A percentile compares a stretch with the other conserved stretches of the same genome.
These are phyloP conservation scores for Brachionichthys hirsutus DNA, from an alignment of 2,113 vertebrate genomes.

Conservation along the genomic window DNA sequence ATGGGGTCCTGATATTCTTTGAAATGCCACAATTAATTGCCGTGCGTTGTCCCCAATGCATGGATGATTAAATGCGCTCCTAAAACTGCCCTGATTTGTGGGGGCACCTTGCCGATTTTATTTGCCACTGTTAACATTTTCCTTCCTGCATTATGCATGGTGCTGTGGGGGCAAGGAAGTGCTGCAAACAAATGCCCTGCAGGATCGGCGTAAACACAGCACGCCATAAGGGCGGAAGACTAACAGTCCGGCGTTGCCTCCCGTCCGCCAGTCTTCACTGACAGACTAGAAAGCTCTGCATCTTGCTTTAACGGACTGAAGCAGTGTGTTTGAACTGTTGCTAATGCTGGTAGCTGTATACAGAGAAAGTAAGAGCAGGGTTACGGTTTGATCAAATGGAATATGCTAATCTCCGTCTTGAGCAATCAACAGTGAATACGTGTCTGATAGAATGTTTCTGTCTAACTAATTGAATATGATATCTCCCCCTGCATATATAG, in stretches of 20 bases:
- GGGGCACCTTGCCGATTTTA: conserved; percentile 84
- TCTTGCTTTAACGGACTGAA: conserved; percentile 24
- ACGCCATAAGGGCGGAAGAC: conserved; percentile 59
- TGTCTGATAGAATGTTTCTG: conserved; percentile 61
- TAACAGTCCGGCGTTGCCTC: conserved; percentile 32
- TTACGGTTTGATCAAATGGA: conserved; percentile 30
- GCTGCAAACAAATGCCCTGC: conserved; percentile 82
- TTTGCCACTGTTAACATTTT: conserved; percentile 86
- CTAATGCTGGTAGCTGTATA: neutral
- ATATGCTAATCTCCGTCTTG: conserved; percentile 47
- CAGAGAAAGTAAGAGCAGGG: conserved; percentile 13
- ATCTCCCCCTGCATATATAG: conserved; percentile 53
- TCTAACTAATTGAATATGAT: conserved; percentile 68
- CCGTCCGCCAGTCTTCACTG: conserved; percentile 41
- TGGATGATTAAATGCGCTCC: conserved; percentile 81
- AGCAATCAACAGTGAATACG: conserved; percentile 61
- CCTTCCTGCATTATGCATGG: conserved; percentile 82
- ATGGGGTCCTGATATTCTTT: conserved; percentile 79
- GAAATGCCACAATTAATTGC: conserved; percentile 84
- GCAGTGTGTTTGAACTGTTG: neutral
- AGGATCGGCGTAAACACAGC: conserved; percentile 76
- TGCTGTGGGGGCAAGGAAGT: conserved; percentile 78
- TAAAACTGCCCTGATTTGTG: conserved; percentile 84
- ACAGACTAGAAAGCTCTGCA: conserved; percentile 50
- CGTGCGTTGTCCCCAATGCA: conserved; percentile 70